Evolutionary conservation across 2,797 vertebrate genomes (phyloP).

Genomic region (Coccyzus lansbergi): DNA sequence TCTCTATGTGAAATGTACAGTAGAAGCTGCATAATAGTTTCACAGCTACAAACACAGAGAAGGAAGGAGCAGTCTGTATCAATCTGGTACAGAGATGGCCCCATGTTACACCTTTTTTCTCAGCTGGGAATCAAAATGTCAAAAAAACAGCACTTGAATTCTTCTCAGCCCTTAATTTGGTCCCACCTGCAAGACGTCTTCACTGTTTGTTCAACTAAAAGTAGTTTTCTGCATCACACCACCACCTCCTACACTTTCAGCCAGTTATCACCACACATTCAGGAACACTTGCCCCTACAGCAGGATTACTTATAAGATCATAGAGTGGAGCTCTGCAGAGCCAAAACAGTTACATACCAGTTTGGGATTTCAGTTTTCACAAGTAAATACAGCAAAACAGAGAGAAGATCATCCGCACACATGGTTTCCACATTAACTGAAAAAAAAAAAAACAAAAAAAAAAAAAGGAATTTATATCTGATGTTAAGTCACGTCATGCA

Average conservation of each 20-base stretch:
- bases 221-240: background rate
- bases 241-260: background rate
- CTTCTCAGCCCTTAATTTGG: background rate
- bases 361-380: slow-evolving; percentile 98
- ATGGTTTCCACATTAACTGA: slow-evolving; percentile 90
- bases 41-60: background rate
- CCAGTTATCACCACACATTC: background rate
- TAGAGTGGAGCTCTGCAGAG: background rate
- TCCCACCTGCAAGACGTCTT: background rate
- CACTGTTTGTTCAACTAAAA: background rate
- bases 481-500: background rate
- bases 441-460: slow-evolving; percentile 21
- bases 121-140: background rate
- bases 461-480: background rate
- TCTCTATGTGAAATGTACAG: background rate
- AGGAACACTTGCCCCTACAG: background rate
- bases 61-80: background rate
- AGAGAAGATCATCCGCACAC: slow-evolving; percentile 94
- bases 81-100: background rate
- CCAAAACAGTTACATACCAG: slow-evolving; percentile 80
- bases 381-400: slow-evolving; percentile 91
- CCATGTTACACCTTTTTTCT: background rate
- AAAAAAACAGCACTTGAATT: background rate
- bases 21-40: background rate
- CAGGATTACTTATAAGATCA: background rate